Percentiles rank a stretch among this genome's conserved stretches.
Conservation (phyloP, 1,140 invertebrate genomes). For the Dreissena polymorpha region DNA sequence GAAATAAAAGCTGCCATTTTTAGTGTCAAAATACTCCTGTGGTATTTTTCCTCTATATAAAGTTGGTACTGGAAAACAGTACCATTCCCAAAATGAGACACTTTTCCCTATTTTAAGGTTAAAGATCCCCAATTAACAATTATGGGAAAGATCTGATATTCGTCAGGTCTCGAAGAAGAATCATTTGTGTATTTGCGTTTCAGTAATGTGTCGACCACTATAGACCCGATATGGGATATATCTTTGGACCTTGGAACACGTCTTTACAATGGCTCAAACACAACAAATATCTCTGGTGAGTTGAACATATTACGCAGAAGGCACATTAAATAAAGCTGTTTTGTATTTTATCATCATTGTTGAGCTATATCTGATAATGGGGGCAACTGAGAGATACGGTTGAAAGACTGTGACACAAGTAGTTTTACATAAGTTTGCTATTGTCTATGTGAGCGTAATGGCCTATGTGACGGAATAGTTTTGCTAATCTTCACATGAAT, state of each 20-base stretch:
- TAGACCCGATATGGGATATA: conserved; percentile 99
- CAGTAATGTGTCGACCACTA: conserved; percentile 91
- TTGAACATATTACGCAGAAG: not conserved
- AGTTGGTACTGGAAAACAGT: too few species aligned
- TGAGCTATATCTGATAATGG: too few species aligned
- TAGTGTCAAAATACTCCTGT: too few species aligned
- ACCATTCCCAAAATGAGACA: too few species aligned
- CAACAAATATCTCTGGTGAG: conserved; percentile 62
- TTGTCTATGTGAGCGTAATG: not conserved
- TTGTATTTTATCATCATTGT: too few species aligned
- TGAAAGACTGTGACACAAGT: not conserved
- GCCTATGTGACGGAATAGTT: not conserved
- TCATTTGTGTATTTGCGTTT: conserved; percentile 44
- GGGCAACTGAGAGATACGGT: not conserved
- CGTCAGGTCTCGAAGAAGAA: too few species aligned
- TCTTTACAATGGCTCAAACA: conserved; percentile 62
- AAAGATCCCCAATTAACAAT: too few species aligned
- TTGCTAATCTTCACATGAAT: not conserved
- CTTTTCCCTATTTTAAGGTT: too few species aligned
- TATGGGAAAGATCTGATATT: too few species aligned
- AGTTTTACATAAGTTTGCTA: not conserved
- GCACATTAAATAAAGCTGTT: too few species aligned
- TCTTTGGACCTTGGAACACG: conserved; percentile 91
- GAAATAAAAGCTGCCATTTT: too few species aligned
- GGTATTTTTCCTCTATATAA: too few species aligned